These are phyloP conservation scores for Rhabdophis nuchalis DNA, from an alignment of 2,797 vertebrate genomes.

Conservation along the genomic window DNA sequence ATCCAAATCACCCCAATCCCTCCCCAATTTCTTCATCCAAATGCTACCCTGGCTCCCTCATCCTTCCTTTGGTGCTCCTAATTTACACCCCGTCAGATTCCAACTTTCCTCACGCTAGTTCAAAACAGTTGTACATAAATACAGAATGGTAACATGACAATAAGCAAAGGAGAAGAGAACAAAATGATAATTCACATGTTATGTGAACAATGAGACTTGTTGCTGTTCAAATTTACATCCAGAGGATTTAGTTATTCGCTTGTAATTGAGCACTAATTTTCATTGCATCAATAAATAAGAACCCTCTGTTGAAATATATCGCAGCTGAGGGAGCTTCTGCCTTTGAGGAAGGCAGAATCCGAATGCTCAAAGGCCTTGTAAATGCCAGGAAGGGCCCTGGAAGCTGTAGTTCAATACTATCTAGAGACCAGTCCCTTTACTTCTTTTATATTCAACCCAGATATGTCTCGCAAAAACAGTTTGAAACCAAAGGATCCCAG, in stretches of 20 bases:
- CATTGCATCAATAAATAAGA: conserved; percentile 51
- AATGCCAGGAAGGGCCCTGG: neutral
- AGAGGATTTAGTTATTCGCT: neutral
- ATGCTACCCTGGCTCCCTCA: neutral
- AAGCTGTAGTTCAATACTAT: neutral
- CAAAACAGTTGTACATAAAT: neutral
- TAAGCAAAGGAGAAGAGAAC: neutral
- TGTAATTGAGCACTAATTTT: conserved; percentile 46
- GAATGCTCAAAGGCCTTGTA: neutral
- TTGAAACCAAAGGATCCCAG: neutral
- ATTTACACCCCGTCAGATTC: neutral
- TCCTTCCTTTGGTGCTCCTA: neutral
- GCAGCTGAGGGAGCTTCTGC: neutral
- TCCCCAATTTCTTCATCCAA: neutral
- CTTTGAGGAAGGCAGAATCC: neutral
- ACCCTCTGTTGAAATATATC: conserved; percentile 20
- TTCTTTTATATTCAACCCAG: conserved; percentile 32
- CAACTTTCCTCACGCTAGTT: neutral
- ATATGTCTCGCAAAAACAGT: conserved; percentile 33
- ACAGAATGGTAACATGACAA: neutral
- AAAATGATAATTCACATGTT: neutral
- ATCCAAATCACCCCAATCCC: neutral
- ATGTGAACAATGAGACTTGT: neutral
- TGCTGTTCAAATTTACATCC: conserved; percentile 3
- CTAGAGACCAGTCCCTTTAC: neutral